Evolutionary conservation across 2,113 vertebrate genomes (phyloP), one percentile per base, ranked within the genome.

Genomic region (Sakesphorus luctuosus): DNA sequence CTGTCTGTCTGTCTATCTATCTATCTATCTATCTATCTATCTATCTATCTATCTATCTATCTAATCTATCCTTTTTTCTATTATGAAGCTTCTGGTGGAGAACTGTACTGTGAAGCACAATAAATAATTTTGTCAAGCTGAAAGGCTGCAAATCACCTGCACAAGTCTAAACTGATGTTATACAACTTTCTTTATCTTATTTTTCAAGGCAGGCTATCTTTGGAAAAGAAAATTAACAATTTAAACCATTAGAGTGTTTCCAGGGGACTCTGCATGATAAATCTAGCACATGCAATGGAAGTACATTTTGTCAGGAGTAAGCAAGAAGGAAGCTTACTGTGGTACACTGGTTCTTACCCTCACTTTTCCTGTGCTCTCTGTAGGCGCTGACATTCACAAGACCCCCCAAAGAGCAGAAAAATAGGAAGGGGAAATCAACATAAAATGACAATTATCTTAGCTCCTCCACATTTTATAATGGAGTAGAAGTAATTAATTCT

Each of bases 361-460:
- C 83, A 95, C 71, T 84, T 90, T 78, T 85, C 46, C 91, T 59
- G 73, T 72, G 79, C 94, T 97, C 90, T 93, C 87, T 90, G 84
- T 93, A 91, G 96, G 92, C 82, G 87, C 50, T 92, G 96, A 93
- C 93, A 96, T 84, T 94, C 86, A 93, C 69, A 86, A 81, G 87
- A 95, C 84, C 87, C 89, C 89, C 90, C 87, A 96, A 93, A 89
- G 79, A 95, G 85, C 76, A 95, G 87, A 92, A 96, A 93, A 94
- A 93, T 71, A 93, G 82, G 62, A 95, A 95, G 69, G 62, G 63
- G 71, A 94, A 96, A 96, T 97, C 92, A 97, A 91, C 93, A 97
- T 89, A 93, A 97, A 96, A 94, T 90, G 96, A 94, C 94, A 96
- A 96, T 97, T 97, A 94, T 95, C 89, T 91, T 86, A 89, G 90